Evolutionary conservation across 2,888 invertebrate species (phyloP).

Genomic region (Pristionchus arcanus): DNA sequence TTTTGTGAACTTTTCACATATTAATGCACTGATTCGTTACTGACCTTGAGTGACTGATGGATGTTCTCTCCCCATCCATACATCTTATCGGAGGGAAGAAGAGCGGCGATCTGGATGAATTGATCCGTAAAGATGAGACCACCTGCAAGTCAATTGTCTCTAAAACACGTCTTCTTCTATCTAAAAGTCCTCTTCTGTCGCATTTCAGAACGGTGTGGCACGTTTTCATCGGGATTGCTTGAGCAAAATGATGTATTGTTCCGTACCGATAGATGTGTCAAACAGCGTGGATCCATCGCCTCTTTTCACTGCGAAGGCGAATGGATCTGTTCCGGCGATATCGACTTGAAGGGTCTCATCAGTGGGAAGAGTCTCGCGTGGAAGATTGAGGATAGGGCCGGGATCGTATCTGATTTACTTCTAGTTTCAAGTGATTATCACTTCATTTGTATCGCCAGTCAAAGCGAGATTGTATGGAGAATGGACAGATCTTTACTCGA

Average conservation of each 20-base stretch:
- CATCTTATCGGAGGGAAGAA: conserved; percentile 72
- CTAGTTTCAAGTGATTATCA: too few species aligned
- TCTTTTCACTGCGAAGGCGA: neutral
- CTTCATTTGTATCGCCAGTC: too few species aligned
- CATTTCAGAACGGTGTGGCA: too few species aligned
- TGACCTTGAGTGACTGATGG: conserved; percentile 73
- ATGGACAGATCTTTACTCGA: too few species aligned
- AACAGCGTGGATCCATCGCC: conserved; percentile 14
- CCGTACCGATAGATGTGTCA: conserved; percentile 37
- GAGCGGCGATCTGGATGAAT: conserved; percentile 76
- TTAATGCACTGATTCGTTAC: too few species aligned
- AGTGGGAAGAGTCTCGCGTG: conserved; percentile 19
- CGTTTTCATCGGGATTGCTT: too few species aligned
- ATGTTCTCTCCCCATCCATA: conserved; percentile 78
- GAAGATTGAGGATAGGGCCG: conserved; percentile 16
- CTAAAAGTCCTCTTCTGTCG: neutral
- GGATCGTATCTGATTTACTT: neutral
- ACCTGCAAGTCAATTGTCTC: too few species aligned
- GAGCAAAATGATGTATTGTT: neutral
- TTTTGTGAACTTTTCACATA: too few species aligned
- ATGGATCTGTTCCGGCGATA: neutral
- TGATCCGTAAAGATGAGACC: conserved; percentile 75
- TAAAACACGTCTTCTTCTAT: too few species aligned
- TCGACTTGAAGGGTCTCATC: neutral
- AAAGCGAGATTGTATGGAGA: too few species aligned